Evolutionary conservation across 2,113 vertebrate species (phyloP).

Genomic region (Desmodus rotundus): DNA sequence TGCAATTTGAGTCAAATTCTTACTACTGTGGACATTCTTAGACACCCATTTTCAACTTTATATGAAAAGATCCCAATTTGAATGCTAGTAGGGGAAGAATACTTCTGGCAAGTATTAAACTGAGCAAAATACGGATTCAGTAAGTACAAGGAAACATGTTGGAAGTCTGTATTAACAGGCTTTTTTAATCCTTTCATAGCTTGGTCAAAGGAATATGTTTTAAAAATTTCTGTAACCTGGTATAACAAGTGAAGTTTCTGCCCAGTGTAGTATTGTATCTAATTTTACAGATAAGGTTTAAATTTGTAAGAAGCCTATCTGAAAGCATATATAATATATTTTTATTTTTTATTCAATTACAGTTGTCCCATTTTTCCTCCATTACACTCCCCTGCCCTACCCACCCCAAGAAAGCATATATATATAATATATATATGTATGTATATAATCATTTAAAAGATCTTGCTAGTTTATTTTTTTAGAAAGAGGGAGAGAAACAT

Average conservation of each 20-base stretch:
- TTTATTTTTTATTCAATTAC: too few relatives aligned
- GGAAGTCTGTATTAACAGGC: not conserved
- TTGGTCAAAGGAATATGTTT: not conserved
- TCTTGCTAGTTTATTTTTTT: too few relatives aligned
- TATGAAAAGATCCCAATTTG: not conserved
- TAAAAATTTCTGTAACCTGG: not conserved
- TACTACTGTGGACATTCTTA: not conserved
- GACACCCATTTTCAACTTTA: not conserved
- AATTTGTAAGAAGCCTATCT: not conserved
- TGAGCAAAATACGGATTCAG: not conserved
- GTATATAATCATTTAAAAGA: too few relatives aligned
- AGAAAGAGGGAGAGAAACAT: too few relatives aligned
- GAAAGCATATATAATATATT: too few relatives aligned
- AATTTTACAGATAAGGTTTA: not conserved
- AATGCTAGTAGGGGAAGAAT: not conserved
- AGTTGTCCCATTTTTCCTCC: too few relatives aligned
- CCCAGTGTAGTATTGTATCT: not conserved
- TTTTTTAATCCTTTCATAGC: not conserved
- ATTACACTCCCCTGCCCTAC: too few relatives aligned
- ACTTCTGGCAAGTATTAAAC: not conserved
- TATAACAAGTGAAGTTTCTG: not conserved
- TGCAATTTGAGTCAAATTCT: not conserved
- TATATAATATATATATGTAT: too few relatives aligned
- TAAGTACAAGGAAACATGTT: not conserved
- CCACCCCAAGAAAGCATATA: too few relatives aligned